phyloP scores from a whole-genome alignment of 1,140 invertebrate species.

The Saccostrea echinata region DNA sequence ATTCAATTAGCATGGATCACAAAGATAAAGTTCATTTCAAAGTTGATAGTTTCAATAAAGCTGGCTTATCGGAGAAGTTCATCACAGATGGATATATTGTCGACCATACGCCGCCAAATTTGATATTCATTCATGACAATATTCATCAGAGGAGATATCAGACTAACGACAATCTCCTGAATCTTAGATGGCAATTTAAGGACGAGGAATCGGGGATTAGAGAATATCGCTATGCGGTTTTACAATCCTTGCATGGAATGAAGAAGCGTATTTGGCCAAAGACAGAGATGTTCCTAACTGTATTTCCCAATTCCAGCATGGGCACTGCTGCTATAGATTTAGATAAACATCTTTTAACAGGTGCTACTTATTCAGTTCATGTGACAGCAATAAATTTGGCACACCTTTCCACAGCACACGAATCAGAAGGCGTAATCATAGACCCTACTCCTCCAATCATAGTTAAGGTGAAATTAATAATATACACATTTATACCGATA shows the following conservation, averaged over 20 bases:
- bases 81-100: conserved; percentile 34
- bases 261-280: conserved; percentile 42
- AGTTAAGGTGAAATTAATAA: conserved; percentile 43
- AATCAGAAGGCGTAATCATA: conserved; percentile 53
- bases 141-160: conserved; percentile 3
- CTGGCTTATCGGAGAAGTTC: conserved; percentile 9
- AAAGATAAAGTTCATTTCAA: conserved; percentile 24
- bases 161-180: not conserved
- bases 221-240: conserved; percentile 37
- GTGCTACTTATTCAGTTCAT: conserved; percentile 51
- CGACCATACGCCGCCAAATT: conserved; percentile 38
- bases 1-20: conserved; percentile 38
- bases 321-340: not conserved
- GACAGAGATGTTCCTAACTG: not conserved
- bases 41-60: conserved; percentile 22
- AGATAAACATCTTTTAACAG: not conserved
- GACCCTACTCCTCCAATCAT: conserved; percentile 58
- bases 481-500: no score
- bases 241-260: conserved; percentile 28
- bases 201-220: conserved; percentile 42
- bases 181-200: conserved; percentile 38
- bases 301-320: not conserved
- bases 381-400: conserved; percentile 61
- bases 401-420: conserved; percentile 42
- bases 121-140: conserved; percentile 22